Conservation (phyloP, 1,140 invertebrate genomes). For the Streblospio benedicti region DNA sequence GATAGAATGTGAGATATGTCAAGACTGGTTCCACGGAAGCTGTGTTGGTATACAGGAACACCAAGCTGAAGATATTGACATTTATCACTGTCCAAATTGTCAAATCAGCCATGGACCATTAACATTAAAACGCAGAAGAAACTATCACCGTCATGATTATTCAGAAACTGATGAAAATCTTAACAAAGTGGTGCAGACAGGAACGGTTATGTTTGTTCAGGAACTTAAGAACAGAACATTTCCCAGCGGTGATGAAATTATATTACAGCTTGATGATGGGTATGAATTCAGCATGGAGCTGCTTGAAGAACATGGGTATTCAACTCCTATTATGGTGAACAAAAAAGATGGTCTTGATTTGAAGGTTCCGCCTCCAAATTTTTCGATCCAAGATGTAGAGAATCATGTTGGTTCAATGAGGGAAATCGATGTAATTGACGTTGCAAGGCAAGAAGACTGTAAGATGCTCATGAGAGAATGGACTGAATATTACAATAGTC, state of each 20-base stretch:
- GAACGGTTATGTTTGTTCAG: conserved; percentile 69
- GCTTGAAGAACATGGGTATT: conserved; percentile 60
- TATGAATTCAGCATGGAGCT: conserved; percentile 58
- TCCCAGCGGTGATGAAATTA: too few species aligned
- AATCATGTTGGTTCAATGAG: conserved; percentile 58
- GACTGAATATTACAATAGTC: conserved; percentile 72
- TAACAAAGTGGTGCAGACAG: conserved; percentile 64
- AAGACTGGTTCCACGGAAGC: conserved; percentile 81
- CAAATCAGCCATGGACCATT: conserved; percentile 59
- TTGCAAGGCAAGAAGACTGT: conserved; percentile 67
- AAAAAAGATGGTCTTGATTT: conserved; percentile 71
- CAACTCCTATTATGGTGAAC: conserved; percentile 63
- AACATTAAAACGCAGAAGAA: conserved; percentile 63
- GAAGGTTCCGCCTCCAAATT: conserved; percentile 61
- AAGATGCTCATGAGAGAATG: conserved; percentile 74
- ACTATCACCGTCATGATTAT: conserved; percentile 72
- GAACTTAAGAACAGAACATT: conserved; percentile 66
- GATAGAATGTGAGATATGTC: conserved; percentile 83
- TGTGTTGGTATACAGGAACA: conserved; percentile 73
- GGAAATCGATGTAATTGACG: conserved; percentile 79
- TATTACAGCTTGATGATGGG: too few species aligned
- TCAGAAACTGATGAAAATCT: conserved; percentile 55
- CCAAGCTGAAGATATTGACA: conserved; percentile 71
- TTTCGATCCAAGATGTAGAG: conserved; percentile 63
- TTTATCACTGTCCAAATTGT: conserved; percentile 79